A percentile compares a stretch with the other conserved stretches of the same genome.
Conservation (phyloP, 2,113 vertebrate genomes). For the Gambusia affinis region DNA sequence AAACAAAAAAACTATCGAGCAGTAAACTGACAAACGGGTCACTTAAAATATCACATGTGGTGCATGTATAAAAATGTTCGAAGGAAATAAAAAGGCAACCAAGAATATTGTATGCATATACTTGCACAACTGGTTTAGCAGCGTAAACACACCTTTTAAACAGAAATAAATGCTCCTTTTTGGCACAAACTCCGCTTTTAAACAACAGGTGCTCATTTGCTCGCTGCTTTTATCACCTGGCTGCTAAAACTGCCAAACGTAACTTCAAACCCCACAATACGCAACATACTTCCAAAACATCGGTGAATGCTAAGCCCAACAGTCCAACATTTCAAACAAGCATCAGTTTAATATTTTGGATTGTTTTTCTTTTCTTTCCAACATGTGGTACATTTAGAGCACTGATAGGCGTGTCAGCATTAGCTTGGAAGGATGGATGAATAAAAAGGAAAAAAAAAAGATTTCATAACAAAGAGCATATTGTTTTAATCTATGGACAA, state of each 20-base stretch:
- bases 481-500: constrained; percentile 64
- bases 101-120: constrained; percentile 58
- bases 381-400: constrained; percentile 63
- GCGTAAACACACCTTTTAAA: constrained; percentile 63
- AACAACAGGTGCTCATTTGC: constrained; percentile 49
- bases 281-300: constrained; percentile 35
- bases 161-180: constrained; percentile 72
- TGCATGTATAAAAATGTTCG: constrained; percentile 60
- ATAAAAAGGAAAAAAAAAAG: constrained; percentile 49
- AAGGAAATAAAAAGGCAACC: constrained; percentile 20
- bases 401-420: constrained; percentile 57
- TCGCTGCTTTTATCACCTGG: constrained; percentile 45
- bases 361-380: constrained; percentile 37
- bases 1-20: constrained; percentile 30
- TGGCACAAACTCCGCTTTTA: constrained; percentile 68
- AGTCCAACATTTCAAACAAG: constrained; percentile 65
- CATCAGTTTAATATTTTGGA: constrained; percentile 59
- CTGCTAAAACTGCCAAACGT: constrained; percentile 41
- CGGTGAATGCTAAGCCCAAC: constrained; percentile 40
- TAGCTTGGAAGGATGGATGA: constrained; percentile 63
- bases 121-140: constrained; percentile 66
- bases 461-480: constrained; percentile 65
- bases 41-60: constrained; percentile 56
- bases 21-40: constrained; percentile 40
- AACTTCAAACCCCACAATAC: constrained; percentile 44